A percentile compares a stretch with the other conserved stretches of the same genome.
Evolutionary conservation across 2,888 invertebrate species (phyloP).

Genomic region (Seira musarum): DNA sequence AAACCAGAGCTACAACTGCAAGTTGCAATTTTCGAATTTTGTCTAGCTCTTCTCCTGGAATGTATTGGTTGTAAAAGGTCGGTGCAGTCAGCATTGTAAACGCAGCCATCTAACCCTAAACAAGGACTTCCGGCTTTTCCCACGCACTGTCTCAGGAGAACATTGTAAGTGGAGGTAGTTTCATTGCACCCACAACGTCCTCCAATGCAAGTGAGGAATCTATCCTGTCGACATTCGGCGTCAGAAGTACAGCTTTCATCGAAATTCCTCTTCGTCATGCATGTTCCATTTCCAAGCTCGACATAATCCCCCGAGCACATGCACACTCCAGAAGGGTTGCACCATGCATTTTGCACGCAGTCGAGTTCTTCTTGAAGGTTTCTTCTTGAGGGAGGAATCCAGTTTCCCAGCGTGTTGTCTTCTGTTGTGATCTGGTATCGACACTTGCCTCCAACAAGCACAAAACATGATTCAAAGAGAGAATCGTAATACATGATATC

Average conservation of each 20-base stretch:
- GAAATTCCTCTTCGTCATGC: slow-evolving; percentile 38
- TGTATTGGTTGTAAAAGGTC: slow-evolving; percentile 36
- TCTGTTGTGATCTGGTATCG: slow-evolving; percentile 48
- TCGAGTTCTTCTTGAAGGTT: slow-evolving; percentile 32
- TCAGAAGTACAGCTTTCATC: slow-evolving; percentile 33
- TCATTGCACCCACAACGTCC: slow-evolving; percentile 45
- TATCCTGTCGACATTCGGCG: slow-evolving; percentile 43
- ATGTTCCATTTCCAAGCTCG: slow-evolving; percentile 51
- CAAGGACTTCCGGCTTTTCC: slow-evolving; percentile 50
- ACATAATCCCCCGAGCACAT: slow-evolving; percentile 44
- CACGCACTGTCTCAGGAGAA: slow-evolving; percentile 30
- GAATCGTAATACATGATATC: slow-evolving; percentile 50
- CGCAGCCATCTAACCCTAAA: slow-evolving; percentile 53
- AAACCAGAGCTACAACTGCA: background rate
- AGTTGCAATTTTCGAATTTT: background rate
- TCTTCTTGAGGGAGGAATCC: slow-evolving; percentile 29
- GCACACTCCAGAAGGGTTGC: slow-evolving; percentile 43
- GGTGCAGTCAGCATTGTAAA: slow-evolving; percentile 43
- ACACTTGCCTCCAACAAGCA: slow-evolving; percentile 53
- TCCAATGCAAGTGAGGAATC: slow-evolving; percentile 36
- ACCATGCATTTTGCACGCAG: slow-evolving; percentile 49
- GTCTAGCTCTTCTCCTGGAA: slow-evolving; percentile 17
- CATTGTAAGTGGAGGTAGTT: slow-evolving; percentile 34
- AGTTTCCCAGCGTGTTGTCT: slow-evolving; percentile 45
- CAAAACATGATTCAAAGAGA: slow-evolving; percentile 28